phyloP scores from a whole-genome alignment of 2,888 invertebrate genomes.

The Harpalus rufipes region DNA sequence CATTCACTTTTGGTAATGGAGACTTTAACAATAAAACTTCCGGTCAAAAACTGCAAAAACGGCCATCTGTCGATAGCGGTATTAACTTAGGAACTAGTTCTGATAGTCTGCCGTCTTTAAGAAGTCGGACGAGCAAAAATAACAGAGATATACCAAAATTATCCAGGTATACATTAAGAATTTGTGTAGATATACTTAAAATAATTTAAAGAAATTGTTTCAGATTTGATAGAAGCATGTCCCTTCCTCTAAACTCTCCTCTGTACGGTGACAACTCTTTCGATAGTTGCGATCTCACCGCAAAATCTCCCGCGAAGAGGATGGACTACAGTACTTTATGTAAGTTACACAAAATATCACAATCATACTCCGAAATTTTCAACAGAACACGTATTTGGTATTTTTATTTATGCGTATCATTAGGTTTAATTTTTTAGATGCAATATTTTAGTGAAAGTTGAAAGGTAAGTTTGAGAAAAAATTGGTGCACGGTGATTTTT shows the following conservation, averaged over 20 bases:
- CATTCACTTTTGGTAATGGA: conserved; percentile 11
- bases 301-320: conserved; percentile 72
- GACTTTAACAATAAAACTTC: conserved; percentile 70
- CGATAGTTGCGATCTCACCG: conserved; percentile 72
- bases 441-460: conserved; percentile 64
- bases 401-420: conserved; percentile 54
- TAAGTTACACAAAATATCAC: conserved; percentile 79
- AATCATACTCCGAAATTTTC: conserved; percentile 16
- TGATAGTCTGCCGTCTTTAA: conserved; percentile 74
- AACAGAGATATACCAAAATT: conserved; percentile 76
- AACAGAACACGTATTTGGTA: conserved; percentile 47
- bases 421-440: conserved; percentile 40
- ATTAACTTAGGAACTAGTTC: conserved; percentile 82
- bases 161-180: conserved; percentile 74
- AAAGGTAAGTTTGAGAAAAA: conserved; percentile 53
- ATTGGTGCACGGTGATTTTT: conserved; percentile 18
- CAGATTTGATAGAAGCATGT: conserved; percentile 86
- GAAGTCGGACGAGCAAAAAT: conserved; percentile 73
- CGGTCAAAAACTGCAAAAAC: conserved; percentile 80
- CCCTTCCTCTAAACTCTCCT: conserved; percentile 81
- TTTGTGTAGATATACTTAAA: not conserved
- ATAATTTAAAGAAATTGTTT: conserved; percentile 70
- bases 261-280: conserved; percentile 78
- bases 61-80: conserved; percentile 89
- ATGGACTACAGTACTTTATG: conserved; percentile 90